These are phyloP conservation scores for Cyphotilapia sp. DNA, from an alignment of 2,113 vertebrate species.

Conservation along the genomic window DNA sequence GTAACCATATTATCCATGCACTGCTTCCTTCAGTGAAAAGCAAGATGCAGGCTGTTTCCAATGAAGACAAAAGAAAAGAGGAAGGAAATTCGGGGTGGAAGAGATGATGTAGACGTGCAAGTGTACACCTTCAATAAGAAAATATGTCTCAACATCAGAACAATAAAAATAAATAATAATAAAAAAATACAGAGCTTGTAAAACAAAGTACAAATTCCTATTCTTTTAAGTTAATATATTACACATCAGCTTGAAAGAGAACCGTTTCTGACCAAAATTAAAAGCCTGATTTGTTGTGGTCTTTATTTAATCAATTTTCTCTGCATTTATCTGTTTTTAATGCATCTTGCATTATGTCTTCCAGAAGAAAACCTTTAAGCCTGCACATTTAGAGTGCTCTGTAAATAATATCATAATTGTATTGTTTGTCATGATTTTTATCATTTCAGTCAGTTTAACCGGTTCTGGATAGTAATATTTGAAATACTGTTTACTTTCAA, in stretches of 20 bases:
- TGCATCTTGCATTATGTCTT: neutral
- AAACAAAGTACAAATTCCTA: neutral
- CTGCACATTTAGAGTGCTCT: neutral
- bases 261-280: neutral
- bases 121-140: neutral
- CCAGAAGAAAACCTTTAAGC: neutral
- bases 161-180: neutral
- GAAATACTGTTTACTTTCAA: neutral
- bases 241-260: neutral
- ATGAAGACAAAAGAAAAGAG: slow-evolving; percentile 53
- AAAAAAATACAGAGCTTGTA: neutral
- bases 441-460: neutral
- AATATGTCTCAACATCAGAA: neutral
- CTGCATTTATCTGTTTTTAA: neutral
- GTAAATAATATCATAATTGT: neutral
- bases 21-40: slow-evolving; percentile 67
- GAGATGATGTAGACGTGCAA: neutral
- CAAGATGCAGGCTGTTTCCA: slow-evolving; percentile 57
- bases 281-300: neutral
- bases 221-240: neutral
- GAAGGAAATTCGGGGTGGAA: slow-evolving; percentile 3
- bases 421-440: neutral
- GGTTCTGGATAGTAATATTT: neutral
- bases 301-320: neutral
- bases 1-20: slow-evolving; percentile 73